Evolutionary conservation across 1,140 invertebrate genomes (phyloP), one percentile per base, ranked within the genome.

Genomic region (Spodoptera litura): DNA sequence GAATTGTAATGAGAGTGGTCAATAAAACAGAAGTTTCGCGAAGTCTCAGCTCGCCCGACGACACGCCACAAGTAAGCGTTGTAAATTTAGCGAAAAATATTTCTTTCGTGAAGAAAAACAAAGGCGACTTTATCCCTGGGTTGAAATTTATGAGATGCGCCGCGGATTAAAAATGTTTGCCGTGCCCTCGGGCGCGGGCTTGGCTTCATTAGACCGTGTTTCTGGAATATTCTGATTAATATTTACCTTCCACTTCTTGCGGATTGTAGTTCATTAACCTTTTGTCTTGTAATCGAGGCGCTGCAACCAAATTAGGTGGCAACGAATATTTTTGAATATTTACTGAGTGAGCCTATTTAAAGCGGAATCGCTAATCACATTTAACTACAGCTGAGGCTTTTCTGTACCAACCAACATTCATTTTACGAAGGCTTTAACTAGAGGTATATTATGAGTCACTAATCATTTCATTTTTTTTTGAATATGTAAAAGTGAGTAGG

Each of bases 131-230:
- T 85, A 88, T 89, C 88, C 85, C 73, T 81, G 79, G 81, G 85
- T 81, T 89, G 86, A 88, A 93, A 91, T 92, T 93, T 93, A 92
- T 92, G 89, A 91, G 89, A 92, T 91, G 88, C 89, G 90, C 89
- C 81, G 85, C 81, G 89, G 89, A 93, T 93, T 93, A 92, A 93
- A 92, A 93, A 92, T 93, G 90, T 91, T 93, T 91, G 88, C 89
- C 81, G 83, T 89, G 86, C 91, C 90, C 90, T 91, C 88, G 13
- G 90, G 90, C 88, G 70, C 81, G 85, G 83, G 82, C 84, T 79
- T 80, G 85, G 83, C 88, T 93, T 92, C 89, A 93, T 92, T 93
- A 92, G 87, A 83, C 68, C 85, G 81, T 87, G 85, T 89, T 88
- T 87, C 88, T 87, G 82, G 81, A 89, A 90, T 90, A 87, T 89